Conservation (phyloP, 2,888 invertebrate species). For the Sepioteuthis lessoniana region DNA sequence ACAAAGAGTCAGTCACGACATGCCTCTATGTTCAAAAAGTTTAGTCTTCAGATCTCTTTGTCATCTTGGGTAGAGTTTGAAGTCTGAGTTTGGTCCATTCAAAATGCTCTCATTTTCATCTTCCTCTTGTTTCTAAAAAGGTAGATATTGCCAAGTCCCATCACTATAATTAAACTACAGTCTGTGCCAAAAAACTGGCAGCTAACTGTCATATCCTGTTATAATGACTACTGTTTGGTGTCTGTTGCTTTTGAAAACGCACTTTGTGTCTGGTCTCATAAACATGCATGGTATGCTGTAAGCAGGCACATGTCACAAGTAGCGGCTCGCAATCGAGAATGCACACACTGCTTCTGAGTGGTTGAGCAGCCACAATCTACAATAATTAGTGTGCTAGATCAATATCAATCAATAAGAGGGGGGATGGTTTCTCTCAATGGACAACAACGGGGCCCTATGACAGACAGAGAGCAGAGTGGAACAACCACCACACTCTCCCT, state of each 20-base stretch:
- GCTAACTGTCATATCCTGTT: constrained; percentile 49
- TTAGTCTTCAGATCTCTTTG: constrained; percentile 47
- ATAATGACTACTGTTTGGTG: constrained; percentile 48
- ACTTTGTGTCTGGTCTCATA: constrained; percentile 48
- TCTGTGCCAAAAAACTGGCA: constrained; percentile 45
- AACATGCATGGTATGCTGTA: constrained; percentile 49
- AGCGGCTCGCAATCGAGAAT: constrained; percentile 42
- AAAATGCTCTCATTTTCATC: constrained; percentile 46
- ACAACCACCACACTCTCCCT: constrained; percentile 47
- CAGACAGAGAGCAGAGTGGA: constrained; percentile 48
- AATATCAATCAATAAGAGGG: constrained; percentile 49
- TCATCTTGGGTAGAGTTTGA: constrained; percentile 45
- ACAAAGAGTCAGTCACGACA: constrained; percentile 44
- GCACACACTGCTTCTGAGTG: constrained; percentile 49
- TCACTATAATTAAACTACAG: constrained; percentile 49
- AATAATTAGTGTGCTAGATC: constrained; percentile 49
- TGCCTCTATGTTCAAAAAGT: constrained; percentile 45
- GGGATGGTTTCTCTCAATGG: constrained; percentile 49
- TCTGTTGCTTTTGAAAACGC: constrained; percentile 48
- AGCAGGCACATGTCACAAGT: constrained; percentile 48
- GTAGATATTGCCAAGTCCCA: constrained; percentile 46
- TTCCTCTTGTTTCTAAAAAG: constrained; percentile 45
- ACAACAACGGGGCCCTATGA: constrained; percentile 49
- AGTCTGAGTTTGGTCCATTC: constrained; percentile 40
- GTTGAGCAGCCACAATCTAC: constrained; percentile 50